Percentiles rank a stretch among this genome's conserved stretches.
Conservation (phyloP, 1,140 invertebrate species). For the Dendrolimus punctatus region DNA sequence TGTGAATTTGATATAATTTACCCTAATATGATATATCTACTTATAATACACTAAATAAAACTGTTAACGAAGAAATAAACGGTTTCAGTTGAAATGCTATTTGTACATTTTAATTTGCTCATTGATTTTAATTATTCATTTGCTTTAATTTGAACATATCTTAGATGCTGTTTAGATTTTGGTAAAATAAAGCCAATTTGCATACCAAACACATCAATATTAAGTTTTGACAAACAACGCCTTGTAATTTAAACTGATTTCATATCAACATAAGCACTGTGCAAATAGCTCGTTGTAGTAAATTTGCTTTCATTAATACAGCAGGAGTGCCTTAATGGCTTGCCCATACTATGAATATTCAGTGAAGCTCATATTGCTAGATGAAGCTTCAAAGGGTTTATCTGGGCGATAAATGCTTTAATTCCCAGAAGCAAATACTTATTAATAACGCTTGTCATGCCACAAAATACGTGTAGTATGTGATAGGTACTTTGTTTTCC, state of each 20-base stretch:
- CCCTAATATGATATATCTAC: too few species aligned
- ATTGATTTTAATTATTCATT: too few species aligned
- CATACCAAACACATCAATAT: neutral
- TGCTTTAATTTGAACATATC: too few species aligned
- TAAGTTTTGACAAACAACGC: constrained; percentile 1
- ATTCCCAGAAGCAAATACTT: constrained; percentile 14
- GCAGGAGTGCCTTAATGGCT: constrained; percentile 24
- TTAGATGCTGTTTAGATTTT: too few species aligned
- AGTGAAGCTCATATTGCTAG: constrained; percentile 19
- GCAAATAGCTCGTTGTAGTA: constrained; percentile 16
- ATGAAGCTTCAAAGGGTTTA: constrained; percentile 31
- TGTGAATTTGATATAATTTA: too few species aligned
- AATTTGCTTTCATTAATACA: constrained; percentile 31
- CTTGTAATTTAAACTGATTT: constrained; percentile 8
- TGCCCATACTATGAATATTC: constrained; percentile 29
- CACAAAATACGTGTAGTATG: too few species aligned
- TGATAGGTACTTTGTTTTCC: too few species aligned
- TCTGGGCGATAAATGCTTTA: constrained; percentile 25
- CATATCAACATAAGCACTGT: constrained; percentile 6
- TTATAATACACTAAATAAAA: too few species aligned
- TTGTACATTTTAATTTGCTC: too few species aligned
- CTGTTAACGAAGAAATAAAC: too few species aligned
- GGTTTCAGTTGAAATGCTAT: too few species aligned
- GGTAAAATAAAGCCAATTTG: neutral
- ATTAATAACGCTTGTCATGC: constrained; percentile 14